Percentiles rank a stretch among this genome's conserved stretches.
Evolutionary conservation across 2,113 vertebrate genomes (phyloP).

Genomic region (Cryptomyrus ogoouensis): DNA sequence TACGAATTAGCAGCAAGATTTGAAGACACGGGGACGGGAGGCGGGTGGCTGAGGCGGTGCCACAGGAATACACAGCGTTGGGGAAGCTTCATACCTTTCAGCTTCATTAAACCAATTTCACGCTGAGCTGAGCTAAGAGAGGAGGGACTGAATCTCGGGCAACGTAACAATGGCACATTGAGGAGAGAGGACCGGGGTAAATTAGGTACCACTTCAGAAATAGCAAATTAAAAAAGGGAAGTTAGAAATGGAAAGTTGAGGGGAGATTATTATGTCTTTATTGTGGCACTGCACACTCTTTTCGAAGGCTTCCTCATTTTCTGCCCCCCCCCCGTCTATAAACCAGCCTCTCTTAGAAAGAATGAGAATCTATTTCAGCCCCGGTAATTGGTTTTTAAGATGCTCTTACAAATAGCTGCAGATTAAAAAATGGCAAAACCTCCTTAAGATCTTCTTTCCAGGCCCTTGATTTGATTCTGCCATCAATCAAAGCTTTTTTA

Average conservation of each 20-base stretch:
- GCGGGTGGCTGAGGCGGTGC: slow-evolving; percentile 61
- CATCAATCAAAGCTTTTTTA: slow-evolving; percentile 61
- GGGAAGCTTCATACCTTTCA: slow-evolving; percentile 99
- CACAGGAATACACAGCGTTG: slow-evolving; percentile 93
- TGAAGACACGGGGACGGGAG: slow-evolving; percentile 41
- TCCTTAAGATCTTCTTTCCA: slow-evolving; percentile 57
- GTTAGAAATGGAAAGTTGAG: slow-evolving; percentile 75
- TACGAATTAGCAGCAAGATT: slow-evolving; percentile 93
- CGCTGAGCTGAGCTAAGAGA: slow-evolving; percentile 98
- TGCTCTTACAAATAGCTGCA: slow-evolving; percentile 56
- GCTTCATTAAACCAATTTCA: slow-evolving; percentile 99
- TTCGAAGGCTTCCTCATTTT: slow-evolving; percentile 57
- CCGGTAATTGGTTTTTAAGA: slow-evolving; percentile 75
- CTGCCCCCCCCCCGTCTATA: slow-evolving; percentile 33
- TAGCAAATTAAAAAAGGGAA: slow-evolving; percentile 79
- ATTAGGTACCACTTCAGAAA: slow-evolving; percentile 99
- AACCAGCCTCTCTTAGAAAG: slow-evolving; percentile 50
- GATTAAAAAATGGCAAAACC: slow-evolving; percentile 53
- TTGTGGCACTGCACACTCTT: slow-evolving; percentile 64
- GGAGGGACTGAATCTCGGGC: slow-evolving; percentile 87
- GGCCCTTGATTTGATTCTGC: slow-evolving; percentile 60
- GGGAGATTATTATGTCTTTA: slow-evolving; percentile 75
- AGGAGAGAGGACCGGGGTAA: slow-evolving; percentile 88
- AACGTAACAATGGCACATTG: slow-evolving; percentile 95
- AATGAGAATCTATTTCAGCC: slow-evolving; percentile 69